phyloP scores from a whole-genome alignment of 2,113 vertebrate genomes.

The Tretioscincus oriximinensis region DNA sequence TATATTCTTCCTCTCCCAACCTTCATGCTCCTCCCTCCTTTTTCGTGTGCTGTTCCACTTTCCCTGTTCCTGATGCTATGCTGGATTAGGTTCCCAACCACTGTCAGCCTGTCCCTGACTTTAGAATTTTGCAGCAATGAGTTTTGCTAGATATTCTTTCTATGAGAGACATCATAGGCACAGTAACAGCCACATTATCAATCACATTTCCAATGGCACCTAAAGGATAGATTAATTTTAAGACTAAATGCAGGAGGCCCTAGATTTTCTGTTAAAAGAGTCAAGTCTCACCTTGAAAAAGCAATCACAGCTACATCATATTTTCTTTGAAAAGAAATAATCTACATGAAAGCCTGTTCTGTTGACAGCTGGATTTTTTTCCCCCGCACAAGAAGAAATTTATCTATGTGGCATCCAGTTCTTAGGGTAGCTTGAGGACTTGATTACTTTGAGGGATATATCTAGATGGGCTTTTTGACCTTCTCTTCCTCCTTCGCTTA shows the following conservation, averaged over 20 bases:
- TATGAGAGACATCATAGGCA: background rate
- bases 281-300: background rate
- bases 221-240: constrained; percentile 1
- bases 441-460: constrained; percentile 33
- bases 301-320: background rate
- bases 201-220: background rate
- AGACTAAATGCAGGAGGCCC: background rate
- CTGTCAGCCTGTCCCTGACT: no score
- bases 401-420: constrained; percentile 29
- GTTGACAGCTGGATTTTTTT: constrained; percentile 42
- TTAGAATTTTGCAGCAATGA: no score
- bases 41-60: no score
- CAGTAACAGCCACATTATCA: background rate
- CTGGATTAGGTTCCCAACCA: no score
- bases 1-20: no score
- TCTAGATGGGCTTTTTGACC: constrained; percentile 61
- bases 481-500: constrained; percentile 49
- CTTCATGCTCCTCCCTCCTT: no score
- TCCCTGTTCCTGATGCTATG: no score
- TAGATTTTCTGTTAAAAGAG: background rate
- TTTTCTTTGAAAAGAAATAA: background rate
- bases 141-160: background rate
- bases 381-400: constrained; percentile 46
- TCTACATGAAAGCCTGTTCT: constrained; percentile 42
- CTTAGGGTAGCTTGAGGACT: constrained; percentile 52